Conservation (phyloP, 2,113 vertebrate species). For the Varanus salvator region DNA sequence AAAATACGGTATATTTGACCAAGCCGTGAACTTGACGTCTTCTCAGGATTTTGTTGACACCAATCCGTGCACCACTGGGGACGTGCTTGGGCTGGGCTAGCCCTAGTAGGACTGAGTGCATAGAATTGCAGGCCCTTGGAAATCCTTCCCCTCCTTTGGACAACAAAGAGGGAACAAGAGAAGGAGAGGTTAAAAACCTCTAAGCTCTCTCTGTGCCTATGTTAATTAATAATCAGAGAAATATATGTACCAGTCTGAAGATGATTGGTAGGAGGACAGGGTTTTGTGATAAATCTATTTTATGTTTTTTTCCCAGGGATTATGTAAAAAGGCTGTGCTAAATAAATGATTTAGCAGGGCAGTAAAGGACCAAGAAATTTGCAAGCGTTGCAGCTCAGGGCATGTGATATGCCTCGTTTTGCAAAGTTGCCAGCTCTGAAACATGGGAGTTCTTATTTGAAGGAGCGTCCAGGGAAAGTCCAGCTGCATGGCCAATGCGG, state of each 20-base stretch:
- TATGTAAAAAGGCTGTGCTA: constrained; percentile 57
- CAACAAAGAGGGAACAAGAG: constrained; percentile 45
- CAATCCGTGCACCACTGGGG: not conserved
- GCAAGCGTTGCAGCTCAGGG: constrained; percentile 30
- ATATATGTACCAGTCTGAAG: constrained; percentile 57
- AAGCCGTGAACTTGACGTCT: not conserved
- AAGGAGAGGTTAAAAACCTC: constrained; percentile 60
- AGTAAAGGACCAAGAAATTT: constrained; percentile 47
- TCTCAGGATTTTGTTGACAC: rapidly evolving
- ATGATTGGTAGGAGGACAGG: constrained; percentile 66
- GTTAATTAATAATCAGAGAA: constrained; percentile 72
- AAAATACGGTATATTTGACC: not conserved
- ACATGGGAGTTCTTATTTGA: not conserved
- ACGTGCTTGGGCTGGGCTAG: not conserved
- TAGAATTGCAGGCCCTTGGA: not conserved
- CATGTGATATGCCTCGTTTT: constrained; percentile 37
- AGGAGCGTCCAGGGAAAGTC: not conserved
- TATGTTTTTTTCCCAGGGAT: constrained; percentile 20
- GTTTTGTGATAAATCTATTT: constrained; percentile 72
- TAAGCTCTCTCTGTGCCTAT: constrained; percentile 44
- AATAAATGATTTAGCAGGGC: constrained; percentile 70
- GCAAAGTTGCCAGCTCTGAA: not conserved
- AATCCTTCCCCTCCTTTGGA: not conserved
- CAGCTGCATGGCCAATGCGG: too few relatives aligned
- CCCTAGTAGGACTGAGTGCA: not conserved